Base-by-base conservation (phyloP, 1,140 invertebrate species). In the Zophobas atratus region DNA sequence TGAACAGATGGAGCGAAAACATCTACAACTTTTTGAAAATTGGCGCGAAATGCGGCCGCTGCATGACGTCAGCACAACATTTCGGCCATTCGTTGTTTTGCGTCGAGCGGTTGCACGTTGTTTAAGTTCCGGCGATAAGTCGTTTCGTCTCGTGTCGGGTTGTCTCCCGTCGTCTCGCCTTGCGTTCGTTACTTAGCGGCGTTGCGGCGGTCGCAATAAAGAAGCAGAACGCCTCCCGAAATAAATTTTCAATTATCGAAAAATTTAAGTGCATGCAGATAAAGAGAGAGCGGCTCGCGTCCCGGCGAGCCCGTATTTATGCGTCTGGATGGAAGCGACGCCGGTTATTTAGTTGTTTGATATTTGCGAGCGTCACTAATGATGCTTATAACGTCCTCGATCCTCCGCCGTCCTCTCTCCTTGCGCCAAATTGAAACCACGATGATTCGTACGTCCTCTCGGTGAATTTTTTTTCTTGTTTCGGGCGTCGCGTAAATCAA, bases 301-400 rank as follows among this genome's bases (percentile, higher is more conserved):
- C 41, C 60, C 39, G n/a, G 20, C 20, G 20, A 43, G 60, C n/a
- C n/a, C 4, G 56, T 76, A 76, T 76, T 76, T 76, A 76, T 76
- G 74, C 43, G 74, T 76, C 74, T 76, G 74, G 74, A 48, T 60
- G 60, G 49, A 20, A 57, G 57, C 72, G 53, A 43, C 51, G 34
- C 41, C 48, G 43, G 46, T 43, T 56, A 63, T 76, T 63, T 43
- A 63, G 55, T 76, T 67, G 53, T 34, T 71, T 71, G 36, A 70
- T 41, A 70, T 70, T 70, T 70, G 57, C 57, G 57, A 75, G 8
- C 51, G 72, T 75, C 46, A 63, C 55, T 76, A 76, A 70, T 60
- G 63, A 70, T 48, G 49, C 63, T 76, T 70, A 60, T 70, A 70
- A 76, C 53, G 53, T 60, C 46, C 20, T 73, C 71, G 2, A 73